A percentile compares a stretch with the other conserved stretches of the same genome.
phyloP scores from a whole-genome alignment of 1,140 invertebrate genomes.

The Pantala flavescens region DNA sequence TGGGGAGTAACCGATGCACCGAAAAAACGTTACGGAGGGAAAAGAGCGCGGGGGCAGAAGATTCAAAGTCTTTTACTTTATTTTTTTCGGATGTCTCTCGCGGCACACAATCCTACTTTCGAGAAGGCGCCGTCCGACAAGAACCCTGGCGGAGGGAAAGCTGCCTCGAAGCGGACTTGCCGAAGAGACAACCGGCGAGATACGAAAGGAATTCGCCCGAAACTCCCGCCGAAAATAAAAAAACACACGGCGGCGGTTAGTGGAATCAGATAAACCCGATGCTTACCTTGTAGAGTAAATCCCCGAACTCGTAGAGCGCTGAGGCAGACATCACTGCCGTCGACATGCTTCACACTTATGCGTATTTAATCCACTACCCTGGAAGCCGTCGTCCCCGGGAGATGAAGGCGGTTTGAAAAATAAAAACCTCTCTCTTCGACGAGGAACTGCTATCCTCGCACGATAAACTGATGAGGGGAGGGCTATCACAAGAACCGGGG shows the following conservation, averaged over 20 bases:
- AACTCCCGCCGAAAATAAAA: too few relatives aligned
- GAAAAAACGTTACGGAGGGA: too few relatives aligned
- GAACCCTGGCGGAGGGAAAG: not conserved
- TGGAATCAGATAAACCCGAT: not conserved
- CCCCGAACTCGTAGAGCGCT: conserved; percentile 11
- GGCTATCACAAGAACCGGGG: not conserved
- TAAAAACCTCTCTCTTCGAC: not conserved
- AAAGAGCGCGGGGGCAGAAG: too few relatives aligned
- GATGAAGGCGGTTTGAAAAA: not conserved
- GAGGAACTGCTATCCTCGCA: not conserved
- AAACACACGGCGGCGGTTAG: too few relatives aligned
- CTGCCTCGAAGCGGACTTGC: not conserved
- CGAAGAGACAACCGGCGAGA: too few relatives aligned
- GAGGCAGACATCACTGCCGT: conserved; percentile 14
- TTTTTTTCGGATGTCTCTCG: not conserved
- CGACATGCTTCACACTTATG: not conserved
- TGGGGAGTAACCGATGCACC: too few relatives aligned
- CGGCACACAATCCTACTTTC: conserved; percentile 7
- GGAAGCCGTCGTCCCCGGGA: not conserved
- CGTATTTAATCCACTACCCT: not conserved
- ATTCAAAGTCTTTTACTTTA: too few relatives aligned
- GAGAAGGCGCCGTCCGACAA: not conserved
- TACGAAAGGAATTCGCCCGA: too few relatives aligned
- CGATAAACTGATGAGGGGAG: not conserved
- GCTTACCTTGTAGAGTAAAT: conserved; percentile 13